Percentiles rank a stretch among this genome's conserved stretches.
Evolutionary conservation across 2,797 vertebrate species (phyloP).

Genomic region (Diceros bicornis): DNA sequence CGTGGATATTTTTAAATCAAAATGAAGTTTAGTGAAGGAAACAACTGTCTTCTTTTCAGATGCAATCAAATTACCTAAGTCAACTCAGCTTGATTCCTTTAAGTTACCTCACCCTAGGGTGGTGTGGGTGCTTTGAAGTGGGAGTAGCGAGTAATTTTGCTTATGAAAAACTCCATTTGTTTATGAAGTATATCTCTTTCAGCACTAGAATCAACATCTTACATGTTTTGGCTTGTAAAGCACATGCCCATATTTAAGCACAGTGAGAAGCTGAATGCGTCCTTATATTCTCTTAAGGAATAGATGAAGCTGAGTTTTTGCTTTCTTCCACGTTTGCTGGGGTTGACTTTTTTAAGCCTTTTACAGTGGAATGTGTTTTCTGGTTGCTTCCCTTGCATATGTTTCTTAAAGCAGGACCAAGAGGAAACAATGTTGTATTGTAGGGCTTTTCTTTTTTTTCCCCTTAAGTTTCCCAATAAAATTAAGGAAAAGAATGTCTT

Average conservation of each 20-base stretch:
- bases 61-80: neutral
- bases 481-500: neutral
- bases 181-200: neutral
- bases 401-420: neutral
- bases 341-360: neutral
- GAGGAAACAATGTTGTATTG: neutral
- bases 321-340: too few species aligned
- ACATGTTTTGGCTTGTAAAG: neutral
- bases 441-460: neutral
- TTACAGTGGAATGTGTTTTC: neutral
- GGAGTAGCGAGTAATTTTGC: neutral
- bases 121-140: neutral
- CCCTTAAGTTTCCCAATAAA: neutral
- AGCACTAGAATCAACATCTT: neutral
- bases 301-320: too few species aligned
- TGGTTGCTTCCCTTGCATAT: neutral
- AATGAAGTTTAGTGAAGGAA: neutral
- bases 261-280: neutral
- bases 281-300: neutral
- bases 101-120: neutral
- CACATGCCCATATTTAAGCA: neutral
- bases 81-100: neutral
- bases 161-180: slow-evolving; percentile 28
- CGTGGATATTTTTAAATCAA: neutral
- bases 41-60: neutral